Evolutionary conservation across 2,888 invertebrate genomes (phyloP).

Genomic region (Hyposoter didymator): DNA sequence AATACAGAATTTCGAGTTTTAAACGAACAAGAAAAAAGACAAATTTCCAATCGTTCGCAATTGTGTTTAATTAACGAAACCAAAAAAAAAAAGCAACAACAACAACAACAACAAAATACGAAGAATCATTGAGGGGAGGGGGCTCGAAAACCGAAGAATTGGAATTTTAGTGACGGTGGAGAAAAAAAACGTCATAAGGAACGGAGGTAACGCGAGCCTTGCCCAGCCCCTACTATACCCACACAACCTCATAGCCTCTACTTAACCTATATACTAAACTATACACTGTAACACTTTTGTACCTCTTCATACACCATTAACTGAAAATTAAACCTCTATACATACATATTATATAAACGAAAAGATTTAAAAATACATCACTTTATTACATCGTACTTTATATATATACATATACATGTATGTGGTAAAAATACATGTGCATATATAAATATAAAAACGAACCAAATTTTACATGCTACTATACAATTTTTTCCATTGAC

Average conservation of each 20-base stretch:
- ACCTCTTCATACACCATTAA: slow-evolving; percentile 79
- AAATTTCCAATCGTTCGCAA: neutral
- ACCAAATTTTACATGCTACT: slow-evolving; percentile 76
- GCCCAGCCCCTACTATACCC: neutral
- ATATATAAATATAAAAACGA: slow-evolving; percentile 67
- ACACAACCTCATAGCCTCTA: slow-evolving; percentile 75
- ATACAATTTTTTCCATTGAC: slow-evolving; percentile 72
- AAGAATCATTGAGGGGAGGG: neutral
- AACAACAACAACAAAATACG: neutral
- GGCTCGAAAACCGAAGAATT: neutral
- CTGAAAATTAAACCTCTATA: slow-evolving; percentile 68
- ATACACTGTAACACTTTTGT: slow-evolving; percentile 79
- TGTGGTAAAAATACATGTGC: slow-evolving; percentile 30
- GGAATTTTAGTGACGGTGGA: slow-evolving; percentile 55
- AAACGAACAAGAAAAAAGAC: neutral
- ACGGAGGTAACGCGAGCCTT: slow-evolving; percentile 46
- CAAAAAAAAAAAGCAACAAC: neutral
- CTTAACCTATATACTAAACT: slow-evolving; percentile 70
- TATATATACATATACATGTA: slow-evolving; percentile 58
- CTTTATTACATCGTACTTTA: slow-evolving; percentile 29
- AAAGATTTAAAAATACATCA: slow-evolving; percentile 44
- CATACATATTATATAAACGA: slow-evolving; percentile 59
- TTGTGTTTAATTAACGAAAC: slow-evolving; percentile 1
- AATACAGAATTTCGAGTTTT: neutral
- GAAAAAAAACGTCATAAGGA: slow-evolving; percentile 51